A percentile compares a stretch with the other conserved stretches of the same genome.
phyloP scores from a whole-genome alignment of 2,888 invertebrate genomes.

The Drosophila trichaetosa region DNA sequence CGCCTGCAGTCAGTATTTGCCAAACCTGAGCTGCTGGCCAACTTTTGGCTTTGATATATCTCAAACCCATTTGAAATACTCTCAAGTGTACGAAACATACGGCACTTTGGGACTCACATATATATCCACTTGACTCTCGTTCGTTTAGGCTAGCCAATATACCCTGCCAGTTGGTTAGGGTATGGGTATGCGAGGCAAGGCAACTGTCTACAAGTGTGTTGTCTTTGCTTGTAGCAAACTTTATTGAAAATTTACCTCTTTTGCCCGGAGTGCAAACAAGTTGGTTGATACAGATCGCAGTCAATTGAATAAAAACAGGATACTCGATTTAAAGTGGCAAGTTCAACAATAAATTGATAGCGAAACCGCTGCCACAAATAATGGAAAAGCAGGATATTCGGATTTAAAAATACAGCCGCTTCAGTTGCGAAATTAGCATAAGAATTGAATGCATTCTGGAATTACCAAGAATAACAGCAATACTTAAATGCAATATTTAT shows the following conservation, averaged over 20 bases:
- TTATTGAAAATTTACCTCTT: slow-evolving; percentile 16
- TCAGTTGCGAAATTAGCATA: no score
- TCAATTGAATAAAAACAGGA: slow-evolving; percentile 6
- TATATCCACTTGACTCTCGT: not conserved
- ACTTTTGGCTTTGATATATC: slow-evolving; percentile 45
- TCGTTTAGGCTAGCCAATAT: not conserved
- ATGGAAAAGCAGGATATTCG: not conserved
- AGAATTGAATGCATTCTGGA: not conserved
- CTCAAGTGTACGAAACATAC: not conserved
- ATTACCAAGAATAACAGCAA: not conserved
- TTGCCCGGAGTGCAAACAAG: slow-evolving; percentile 17
- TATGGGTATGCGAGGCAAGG: not conserved
- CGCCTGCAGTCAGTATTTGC: slow-evolving; percentile 45
- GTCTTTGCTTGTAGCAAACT: slow-evolving; percentile 6
- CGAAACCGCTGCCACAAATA: not conserved
- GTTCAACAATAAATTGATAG: not conserved
- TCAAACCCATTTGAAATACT: not conserved
- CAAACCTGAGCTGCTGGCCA: slow-evolving; percentile 20
- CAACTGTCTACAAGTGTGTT: slow-evolving; percentile 7
- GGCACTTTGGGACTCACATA: not conserved
- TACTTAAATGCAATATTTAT: not conserved
- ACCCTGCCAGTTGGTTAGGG: not conserved
- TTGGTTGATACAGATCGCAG: slow-evolving; percentile 8
- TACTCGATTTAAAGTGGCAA: not conserved
- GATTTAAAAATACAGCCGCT: not conserved